Conservation (phyloP, 2,888 invertebrate genomes). For the Oligia fasciuncula region DNA sequence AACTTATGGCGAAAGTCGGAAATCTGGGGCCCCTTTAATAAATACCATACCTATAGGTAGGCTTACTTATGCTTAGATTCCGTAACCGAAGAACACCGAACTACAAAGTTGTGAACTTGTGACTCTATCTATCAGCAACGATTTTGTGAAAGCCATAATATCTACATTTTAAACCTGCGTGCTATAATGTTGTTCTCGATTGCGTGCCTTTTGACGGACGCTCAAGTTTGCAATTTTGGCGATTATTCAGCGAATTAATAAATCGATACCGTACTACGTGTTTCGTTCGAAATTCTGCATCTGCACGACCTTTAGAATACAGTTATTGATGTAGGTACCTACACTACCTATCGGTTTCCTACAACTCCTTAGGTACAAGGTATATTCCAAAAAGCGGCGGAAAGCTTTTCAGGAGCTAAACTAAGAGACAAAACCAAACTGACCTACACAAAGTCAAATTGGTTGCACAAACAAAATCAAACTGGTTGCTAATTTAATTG, state of each 20-base stretch:
- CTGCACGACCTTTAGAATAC: background rate
- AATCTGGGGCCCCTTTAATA: background rate
- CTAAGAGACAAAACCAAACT: too few species aligned
- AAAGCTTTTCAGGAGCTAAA: background rate
- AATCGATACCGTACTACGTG: conserved; percentile 34
- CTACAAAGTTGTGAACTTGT: background rate
- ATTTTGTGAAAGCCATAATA: background rate
- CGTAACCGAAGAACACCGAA: background rate
- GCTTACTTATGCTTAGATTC: background rate
- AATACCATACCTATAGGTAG: background rate
- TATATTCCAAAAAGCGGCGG: background rate
- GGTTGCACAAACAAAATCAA: too few species aligned
- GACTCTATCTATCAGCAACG: background rate
- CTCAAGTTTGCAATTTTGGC: conserved; percentile 15
- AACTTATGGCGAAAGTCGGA: background rate
- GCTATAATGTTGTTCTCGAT: conserved; percentile 17
- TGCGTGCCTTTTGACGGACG: conserved; percentile 41
- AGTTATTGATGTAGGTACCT: background rate
- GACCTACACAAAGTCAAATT: too few species aligned
- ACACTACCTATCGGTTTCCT: background rate
- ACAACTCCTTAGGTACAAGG: background rate
- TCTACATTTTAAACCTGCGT: conserved; percentile 14
- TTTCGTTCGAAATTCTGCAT: background rate
- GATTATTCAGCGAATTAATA: conserved; percentile 36
- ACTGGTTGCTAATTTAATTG: too few species aligned